Evolutionary conservation across 2,888 invertebrate genomes (phyloP), one percentile per base, ranked within the genome.

Genomic region (Callimorpha dominula): DNA sequence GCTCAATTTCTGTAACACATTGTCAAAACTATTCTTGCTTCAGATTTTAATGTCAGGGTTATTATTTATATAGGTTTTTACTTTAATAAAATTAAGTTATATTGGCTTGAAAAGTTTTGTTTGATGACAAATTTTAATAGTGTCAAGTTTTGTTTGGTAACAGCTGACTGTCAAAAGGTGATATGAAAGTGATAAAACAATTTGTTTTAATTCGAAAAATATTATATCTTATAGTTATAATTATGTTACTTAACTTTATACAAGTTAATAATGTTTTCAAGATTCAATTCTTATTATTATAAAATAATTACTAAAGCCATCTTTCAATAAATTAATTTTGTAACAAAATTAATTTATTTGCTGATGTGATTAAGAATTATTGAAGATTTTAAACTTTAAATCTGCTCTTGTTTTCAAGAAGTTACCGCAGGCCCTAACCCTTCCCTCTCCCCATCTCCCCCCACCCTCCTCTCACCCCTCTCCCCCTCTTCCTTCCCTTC

Each of bases 121-220:
- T 49, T 52, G 17, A 11, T 52, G 15, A 49, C 6, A 52, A 12
- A n/a, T n/a, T n/a, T n/a, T n/a, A n/a, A 65, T 14, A 49, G 9
- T 67, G 7, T 50, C 15, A 66, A 52, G 42, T n/a, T 54, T 52
- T 42, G 49, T 54, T 54, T 67, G 42, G 42, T n/a, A 67, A 54
- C 50, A n/a, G 31, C 40, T 42, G 52, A 40, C 17, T 11, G 52
- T 40, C 17, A 42, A 66, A 65, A 66, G 40, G 31, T 67, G 12
- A 1, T 50, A 15, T 14, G 50, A 42, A 42, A n/a, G 42, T 42
- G 42, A 5, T 31, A 65, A 65, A 49, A 31, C 50, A 50, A 50
- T 65, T 15, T 65, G 31, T 50, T 67, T 42, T 42, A 42, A 17
- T n/a, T 65, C 49, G 9, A 42, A 42, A 11, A 52, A 17, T 40